Conservation (phyloP, 2,888 invertebrate species). For the Lagria hirta region DNA sequence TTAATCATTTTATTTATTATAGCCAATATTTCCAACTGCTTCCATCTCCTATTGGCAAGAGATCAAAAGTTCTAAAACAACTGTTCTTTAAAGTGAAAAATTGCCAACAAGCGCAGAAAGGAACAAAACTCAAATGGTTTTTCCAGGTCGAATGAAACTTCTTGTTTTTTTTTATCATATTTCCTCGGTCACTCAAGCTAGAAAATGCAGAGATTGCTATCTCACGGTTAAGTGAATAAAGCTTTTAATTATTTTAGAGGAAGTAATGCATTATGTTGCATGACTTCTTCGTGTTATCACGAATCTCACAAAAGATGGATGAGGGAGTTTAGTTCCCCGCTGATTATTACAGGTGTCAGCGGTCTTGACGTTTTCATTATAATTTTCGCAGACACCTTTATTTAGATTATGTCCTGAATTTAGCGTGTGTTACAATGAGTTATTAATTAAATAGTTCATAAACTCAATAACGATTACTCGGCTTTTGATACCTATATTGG, state of each 20-base stretch:
- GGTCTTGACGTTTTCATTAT: conserved; percentile 12
- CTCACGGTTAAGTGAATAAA: conserved; percentile 10
- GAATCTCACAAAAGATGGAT: conserved; percentile 11
- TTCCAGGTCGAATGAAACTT: too few relatives aligned
- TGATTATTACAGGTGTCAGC: conserved; percentile 15
- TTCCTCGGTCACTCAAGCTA: background rate
- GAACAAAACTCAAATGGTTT: too few relatives aligned
- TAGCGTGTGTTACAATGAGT: too few relatives aligned
- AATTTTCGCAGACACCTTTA: too few relatives aligned
- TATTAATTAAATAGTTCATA: too few relatives aligned
- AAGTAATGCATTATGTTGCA: conserved; percentile 16
- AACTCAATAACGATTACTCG: too few relatives aligned
- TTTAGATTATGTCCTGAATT: too few relatives aligned
- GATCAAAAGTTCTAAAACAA: conserved; percentile 17
- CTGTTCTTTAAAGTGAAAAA: too few relatives aligned
- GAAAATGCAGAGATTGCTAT: background rate
- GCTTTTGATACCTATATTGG: too few relatives aligned
- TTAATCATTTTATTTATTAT: too few relatives aligned
- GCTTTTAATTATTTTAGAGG: conserved; percentile 10
- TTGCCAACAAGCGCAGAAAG: too few relatives aligned
- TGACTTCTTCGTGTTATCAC: conserved; percentile 10
- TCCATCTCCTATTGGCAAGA: conserved; percentile 12
- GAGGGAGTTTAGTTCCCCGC: conserved; percentile 10
- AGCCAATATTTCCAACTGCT: conserved; percentile 14
- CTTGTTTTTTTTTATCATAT: too few relatives aligned